A percentile compares a stretch with the other conserved stretches of the same genome.
Evolutionary conservation across 1,140 invertebrate genomes (phyloP).

Genomic region (Diabrotica virgifera): DNA sequence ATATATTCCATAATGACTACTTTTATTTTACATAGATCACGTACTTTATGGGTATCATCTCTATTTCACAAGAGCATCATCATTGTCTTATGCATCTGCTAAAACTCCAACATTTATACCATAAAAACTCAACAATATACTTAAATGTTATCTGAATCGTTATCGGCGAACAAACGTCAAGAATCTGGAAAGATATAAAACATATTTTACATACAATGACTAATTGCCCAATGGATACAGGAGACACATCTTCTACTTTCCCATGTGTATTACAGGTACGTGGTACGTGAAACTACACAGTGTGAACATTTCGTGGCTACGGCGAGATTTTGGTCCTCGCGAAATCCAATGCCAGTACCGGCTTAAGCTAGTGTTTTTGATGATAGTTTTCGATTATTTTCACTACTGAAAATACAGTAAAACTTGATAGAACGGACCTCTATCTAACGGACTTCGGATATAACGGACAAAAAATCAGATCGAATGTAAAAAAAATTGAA

Average conservation of each 20-base stretch:
- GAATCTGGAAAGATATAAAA: constrained; percentile 14
- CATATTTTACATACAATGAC: constrained; percentile 18
- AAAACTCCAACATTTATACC: constrained; percentile 4
- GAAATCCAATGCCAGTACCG: too few species aligned
- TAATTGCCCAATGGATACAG: constrained; percentile 8
- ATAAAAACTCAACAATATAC: background rate
- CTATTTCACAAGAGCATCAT: background rate
- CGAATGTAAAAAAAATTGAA: too few species aligned
- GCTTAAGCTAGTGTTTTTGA: too few species aligned
- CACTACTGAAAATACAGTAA: too few species aligned
- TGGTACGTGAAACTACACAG: constrained; percentile 1
- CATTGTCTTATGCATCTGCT: constrained; percentile 1
- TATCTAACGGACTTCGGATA: too few species aligned
- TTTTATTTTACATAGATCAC: background rate
- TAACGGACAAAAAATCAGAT: too few species aligned
- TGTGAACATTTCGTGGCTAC: too few species aligned
- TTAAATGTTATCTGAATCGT: constrained; percentile 6
- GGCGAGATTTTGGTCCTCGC: too few species aligned
- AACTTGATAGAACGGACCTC: too few species aligned
- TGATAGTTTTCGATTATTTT: too few species aligned
- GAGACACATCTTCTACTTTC: constrained; percentile 7
- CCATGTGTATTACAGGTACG: background rate
- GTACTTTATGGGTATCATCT: background rate
- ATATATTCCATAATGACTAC: too few species aligned
- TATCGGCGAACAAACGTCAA: constrained; percentile 5